These are phyloP conservation scores for Ruditapes philippinarum DNA, from an alignment of 1,140 invertebrate species.

Conservation along the genomic window DNA sequence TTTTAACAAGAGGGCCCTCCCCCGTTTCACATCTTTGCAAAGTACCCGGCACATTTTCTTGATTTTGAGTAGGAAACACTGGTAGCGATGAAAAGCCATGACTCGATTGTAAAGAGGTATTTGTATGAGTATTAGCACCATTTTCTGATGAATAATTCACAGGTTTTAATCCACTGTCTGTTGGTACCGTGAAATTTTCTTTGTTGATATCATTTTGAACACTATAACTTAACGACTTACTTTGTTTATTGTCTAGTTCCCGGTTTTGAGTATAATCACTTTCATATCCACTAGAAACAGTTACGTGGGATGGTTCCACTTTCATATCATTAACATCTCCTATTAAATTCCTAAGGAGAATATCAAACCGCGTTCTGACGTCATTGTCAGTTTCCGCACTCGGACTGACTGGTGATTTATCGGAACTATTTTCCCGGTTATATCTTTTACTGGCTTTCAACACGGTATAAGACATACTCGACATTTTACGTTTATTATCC, in stretches of 20 bases:
- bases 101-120: slow-evolving; percentile 6
- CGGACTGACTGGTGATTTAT: slow-evolving; percentile 35
- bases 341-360: slow-evolving; percentile 53
- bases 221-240: neutral
- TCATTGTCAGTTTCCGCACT: slow-evolving; percentile 47
- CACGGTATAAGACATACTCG: slow-evolving; percentile 46
- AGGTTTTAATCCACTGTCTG: neutral
- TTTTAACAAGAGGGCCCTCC: slow-evolving; percentile 6
- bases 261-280: slow-evolving; percentile 73
- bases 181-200: neutral
- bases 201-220: slow-evolving; percentile 4
- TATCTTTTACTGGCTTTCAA: slow-evolving; percentile 53
- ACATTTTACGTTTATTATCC: slow-evolving; percentile 24
- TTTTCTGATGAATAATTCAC: slow-evolving; percentile 51
- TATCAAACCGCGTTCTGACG: slow-evolving; percentile 49
- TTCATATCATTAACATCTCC: slow-evolving; percentile 59
- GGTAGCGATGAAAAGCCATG: slow-evolving; percentile 50
- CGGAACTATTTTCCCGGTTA: slow-evolving; percentile 45
- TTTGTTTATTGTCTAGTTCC: slow-evolving; percentile 30
- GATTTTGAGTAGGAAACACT: slow-evolving; percentile 37
- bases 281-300: slow-evolving; percentile 79
- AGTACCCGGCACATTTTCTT: neutral
- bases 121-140: slow-evolving; percentile 43
- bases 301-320: slow-evolving; percentile 69
- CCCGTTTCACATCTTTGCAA: neutral